Percentiles rank a stretch among this genome's conserved stretches.
These are phyloP conservation scores for Orthosia gothica DNA, from an alignment of 2,888 invertebrate species.

Conservation along the genomic window DNA sequence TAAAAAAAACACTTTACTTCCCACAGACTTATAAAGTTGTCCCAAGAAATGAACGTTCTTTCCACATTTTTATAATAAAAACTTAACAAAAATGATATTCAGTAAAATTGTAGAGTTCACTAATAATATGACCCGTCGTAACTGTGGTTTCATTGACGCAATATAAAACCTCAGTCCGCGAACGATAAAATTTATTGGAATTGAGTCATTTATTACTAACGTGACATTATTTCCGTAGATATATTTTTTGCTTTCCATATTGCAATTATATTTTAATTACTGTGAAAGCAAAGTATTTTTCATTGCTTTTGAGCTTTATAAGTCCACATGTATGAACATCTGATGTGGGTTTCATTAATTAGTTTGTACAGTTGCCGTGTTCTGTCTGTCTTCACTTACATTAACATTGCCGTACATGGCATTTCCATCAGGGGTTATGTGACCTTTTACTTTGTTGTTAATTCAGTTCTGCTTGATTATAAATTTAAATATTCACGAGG, in stretches of 20 bases:
- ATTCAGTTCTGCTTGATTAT: conserved; percentile 63
- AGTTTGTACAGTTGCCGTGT: conserved; percentile 55
- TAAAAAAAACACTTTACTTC: not conserved
- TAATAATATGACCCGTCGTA: not conserved
- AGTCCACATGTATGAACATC: conserved; percentile 23
- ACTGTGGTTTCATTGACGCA: conserved; percentile 42
- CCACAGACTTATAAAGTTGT: not conserved
- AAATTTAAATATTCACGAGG: conserved; percentile 70
- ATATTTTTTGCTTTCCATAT: not conserved
- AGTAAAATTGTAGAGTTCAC: not conserved
- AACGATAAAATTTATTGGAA: conserved; percentile 37
- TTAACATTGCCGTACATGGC: conserved; percentile 44
- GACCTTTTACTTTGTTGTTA: conserved; percentile 57
- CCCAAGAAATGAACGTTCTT: not conserved
- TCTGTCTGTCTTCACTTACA: conserved; percentile 52
- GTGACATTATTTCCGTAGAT: conserved; percentile 16
- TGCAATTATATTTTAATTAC: conserved; percentile 5
- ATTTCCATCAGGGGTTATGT: conserved; percentile 58
- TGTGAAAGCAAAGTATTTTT: conserved; percentile 2
- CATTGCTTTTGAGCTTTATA: conserved; percentile 11
- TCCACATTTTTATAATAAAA: not conserved
- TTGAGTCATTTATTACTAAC: conserved; percentile 23
- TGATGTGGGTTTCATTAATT: conserved; percentile 61
- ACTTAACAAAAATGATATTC: too few species aligned
- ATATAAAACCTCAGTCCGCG: conserved; percentile 21